A percentile compares a stretch with the other conserved stretches of the same genome.
phyloP scores from a whole-genome alignment of 2,888 invertebrate genomes.

The Oscheius sp. region DNA sequence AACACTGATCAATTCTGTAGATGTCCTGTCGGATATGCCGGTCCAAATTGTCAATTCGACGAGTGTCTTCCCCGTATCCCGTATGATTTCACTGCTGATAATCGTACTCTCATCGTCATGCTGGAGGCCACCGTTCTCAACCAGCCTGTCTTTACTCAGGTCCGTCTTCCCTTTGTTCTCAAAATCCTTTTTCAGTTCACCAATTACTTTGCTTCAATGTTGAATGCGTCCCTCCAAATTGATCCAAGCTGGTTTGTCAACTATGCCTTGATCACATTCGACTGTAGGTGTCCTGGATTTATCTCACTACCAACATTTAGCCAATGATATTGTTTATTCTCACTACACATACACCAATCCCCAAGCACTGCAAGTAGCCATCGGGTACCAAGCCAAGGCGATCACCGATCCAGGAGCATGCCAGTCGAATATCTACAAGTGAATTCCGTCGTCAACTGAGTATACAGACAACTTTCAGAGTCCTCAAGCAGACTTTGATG shows the following conservation, averaged over 20 bases:
- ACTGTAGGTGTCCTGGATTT: slow-evolving; percentile 31
- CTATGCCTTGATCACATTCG: slow-evolving; percentile 58
- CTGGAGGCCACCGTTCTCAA: slow-evolving; percentile 27
- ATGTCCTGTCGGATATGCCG: slow-evolving; percentile 56
- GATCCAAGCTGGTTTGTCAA: slow-evolving; percentile 55
- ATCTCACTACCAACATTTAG: slow-evolving; percentile 32
- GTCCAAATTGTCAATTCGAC: slow-evolving; percentile 53
- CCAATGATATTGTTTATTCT: slow-evolving; percentile 42
- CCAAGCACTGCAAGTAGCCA: slow-evolving; percentile 38
- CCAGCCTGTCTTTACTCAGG: slow-evolving; percentile 2
- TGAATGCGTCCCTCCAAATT: slow-evolving; percentile 33
- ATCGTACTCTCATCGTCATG: slow-evolving; percentile 29
- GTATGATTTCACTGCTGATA: background rate
- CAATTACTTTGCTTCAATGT: slow-evolving; percentile 40
- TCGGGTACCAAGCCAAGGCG: slow-evolving; percentile 28
- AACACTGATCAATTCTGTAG: slow-evolving; percentile 44
- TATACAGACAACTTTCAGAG: slow-evolving; percentile 23
- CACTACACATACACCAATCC: slow-evolving; percentile 40
- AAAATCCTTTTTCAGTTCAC: slow-evolving; percentile 20
- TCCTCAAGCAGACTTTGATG: background rate
- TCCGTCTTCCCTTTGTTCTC: background rate
- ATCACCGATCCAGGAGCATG: slow-evolving; percentile 45
- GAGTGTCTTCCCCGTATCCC: slow-evolving; percentile 17
- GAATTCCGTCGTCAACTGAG: too few species aligned
- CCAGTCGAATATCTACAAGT: slow-evolving; percentile 23